Base-by-base conservation (phyloP, 2,113 vertebrate genomes). In the Numida meleagris region DNA sequence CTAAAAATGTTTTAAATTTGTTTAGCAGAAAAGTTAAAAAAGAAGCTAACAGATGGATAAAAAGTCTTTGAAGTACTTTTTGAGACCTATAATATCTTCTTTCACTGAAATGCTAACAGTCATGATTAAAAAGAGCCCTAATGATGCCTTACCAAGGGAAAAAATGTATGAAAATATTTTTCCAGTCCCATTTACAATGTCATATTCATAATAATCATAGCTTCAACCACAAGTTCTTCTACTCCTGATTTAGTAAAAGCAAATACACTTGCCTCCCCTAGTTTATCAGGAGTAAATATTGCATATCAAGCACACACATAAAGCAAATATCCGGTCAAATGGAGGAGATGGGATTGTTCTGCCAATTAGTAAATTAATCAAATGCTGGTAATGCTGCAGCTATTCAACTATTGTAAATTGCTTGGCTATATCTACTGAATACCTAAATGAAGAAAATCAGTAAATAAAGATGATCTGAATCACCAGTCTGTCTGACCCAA, bases 311-410 rank as follows among this genome's bases (percentile, higher is more conserved):
- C 82, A 85, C 20, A 91, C 29, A 83, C 62, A 86, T 55, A 80
- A 84, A 50, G n/a, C 87, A 96, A 96, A 97, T 89, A 95, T 91
- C 79, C 33, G 42, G 82, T 96, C 78, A 90, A 75, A 86, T 59
- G 71, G 75, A 89, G 42, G 78, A 89, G 51, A 90, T 48, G 73
- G 43, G 55, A 86, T 86, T 93, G 48, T 93, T 92, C 82, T 71
- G 27, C 31, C 84, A 74, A 86, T 90, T 81, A 93, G 79, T 94
- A 94, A 84, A 72, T 95, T 90, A 93, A 79, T 76, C 59, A 94
- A 27, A 71, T 58, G 50, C 83, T 93, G 65, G 20, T 86, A 93
- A 86, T 53, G 88, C 74, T 83, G 65, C n/a, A 93, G 46, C 70
- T 86, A 67, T 92, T 92, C 90, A 93, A 81, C 51, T 92, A 17